Base-by-base conservation (phyloP, 2,113 vertebrate species). In the Gallinago undulata region DNA sequence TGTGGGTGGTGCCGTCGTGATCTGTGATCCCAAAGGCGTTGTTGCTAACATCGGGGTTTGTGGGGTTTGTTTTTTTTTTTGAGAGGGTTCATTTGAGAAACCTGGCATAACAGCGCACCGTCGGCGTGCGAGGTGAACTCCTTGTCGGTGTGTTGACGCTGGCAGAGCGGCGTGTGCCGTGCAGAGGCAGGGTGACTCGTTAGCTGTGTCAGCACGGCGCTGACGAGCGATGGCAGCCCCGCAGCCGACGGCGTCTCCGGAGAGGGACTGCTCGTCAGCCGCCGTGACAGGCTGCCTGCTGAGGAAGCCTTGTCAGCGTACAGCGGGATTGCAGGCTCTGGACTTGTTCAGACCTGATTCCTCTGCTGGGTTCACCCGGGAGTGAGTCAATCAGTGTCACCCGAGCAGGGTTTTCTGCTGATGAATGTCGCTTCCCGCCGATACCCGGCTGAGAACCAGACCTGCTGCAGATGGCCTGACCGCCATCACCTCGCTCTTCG, bases 301-400 rank as follows among this genome's bases (percentile, higher is more conserved):
- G 72, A 4, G 4, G 14, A 2, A 51, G 64, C 57, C 47, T 41
- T 68, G 47, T 18, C 68, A 7, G 0, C 0, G 0, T 21, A 8
- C 24, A 5, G 16, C 0, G 4, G 23, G 30, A 6, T 78, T 39
- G 24, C 45, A 33, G 53, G 53, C 78, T 62, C 74, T 19, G 53
- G 67, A 4, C 55, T 55, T 13, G 39, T 41, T 56, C 74, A 63
- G 55, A 37, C 35, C 63, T 39, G 50, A 56, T 33, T 75, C 4
- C 0, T 33, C 73, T 21, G 60, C 48, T 3, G 62, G 47, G 7
- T 47, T 69, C 45, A 24, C 7, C 10, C 4, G 13, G 43, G 62
- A 27, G 33, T 1, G 30, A 47, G 19, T 81, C 70, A 23, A 7
- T 56, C 41, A 2, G 31, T 15, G 57, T 59, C 39, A 21, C 8